Evolutionary conservation across 2,888 invertebrate species (phyloP).

Genomic region (Drosophila silvestris): DNA sequence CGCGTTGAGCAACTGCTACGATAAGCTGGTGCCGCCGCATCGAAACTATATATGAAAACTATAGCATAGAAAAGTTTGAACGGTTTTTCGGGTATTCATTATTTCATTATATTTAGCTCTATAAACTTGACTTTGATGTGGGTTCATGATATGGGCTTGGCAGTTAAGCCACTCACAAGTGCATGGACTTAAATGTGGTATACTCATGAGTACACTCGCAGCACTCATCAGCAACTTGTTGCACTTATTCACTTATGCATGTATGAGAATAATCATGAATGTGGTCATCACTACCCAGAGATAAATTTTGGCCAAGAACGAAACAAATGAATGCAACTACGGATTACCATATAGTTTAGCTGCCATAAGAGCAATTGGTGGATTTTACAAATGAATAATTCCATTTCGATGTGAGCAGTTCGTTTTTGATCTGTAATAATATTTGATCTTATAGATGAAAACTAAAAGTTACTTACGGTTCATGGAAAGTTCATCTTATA

Average conservation of each 20-base stretch:
- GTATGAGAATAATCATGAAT: not conserved
- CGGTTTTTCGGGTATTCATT: constrained; percentile 18
- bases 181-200: not conserved
- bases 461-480: not conserved
- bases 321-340: not conserved
- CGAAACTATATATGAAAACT: not conserved
- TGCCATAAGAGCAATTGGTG: not conserved
- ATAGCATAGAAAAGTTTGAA: constrained; percentile 6
- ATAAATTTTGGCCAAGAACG: no score
- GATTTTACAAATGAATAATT: not conserved
- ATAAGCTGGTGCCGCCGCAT: not conserved
- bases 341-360: not conserved
- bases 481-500: not conserved
- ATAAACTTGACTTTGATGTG: not conserved
- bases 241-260: not conserved
- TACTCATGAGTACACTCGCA: not conserved
- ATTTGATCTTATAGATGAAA: not conserved
- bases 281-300: not conserved
- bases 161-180: not conserved
- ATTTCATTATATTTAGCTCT: not conserved
- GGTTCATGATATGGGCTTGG: not conserved
- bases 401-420: not conserved
- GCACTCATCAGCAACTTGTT: not conserved
- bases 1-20: constrained; percentile 13
- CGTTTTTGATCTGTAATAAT: not conserved